Evolutionary conservation across 2,797 vertebrate genomes (phyloP).

Genomic region (Cygnus olor): DNA sequence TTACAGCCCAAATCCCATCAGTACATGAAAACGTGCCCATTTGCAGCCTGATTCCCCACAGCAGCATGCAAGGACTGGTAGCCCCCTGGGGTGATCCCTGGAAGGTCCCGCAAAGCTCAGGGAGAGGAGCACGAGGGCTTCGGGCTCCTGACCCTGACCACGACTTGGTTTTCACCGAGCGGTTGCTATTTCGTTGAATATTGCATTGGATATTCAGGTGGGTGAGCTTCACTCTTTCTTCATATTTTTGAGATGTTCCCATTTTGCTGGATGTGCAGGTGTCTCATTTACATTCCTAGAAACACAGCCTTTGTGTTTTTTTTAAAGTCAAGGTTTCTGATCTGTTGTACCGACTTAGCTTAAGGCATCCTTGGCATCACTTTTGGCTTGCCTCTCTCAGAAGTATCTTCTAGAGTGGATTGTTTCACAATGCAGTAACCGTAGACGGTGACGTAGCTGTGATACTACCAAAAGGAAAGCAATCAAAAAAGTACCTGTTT

Average conservation of each 20-base stretch:
- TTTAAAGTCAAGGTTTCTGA: constrained; percentile 61
- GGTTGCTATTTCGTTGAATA: background rate
- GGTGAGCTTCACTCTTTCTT: background rate
- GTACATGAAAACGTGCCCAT: background rate
- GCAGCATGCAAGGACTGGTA: background rate
- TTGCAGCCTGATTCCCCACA: background rate
- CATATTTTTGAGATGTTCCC: background rate
- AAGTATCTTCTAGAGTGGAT: constrained; percentile 21
- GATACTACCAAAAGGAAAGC: background rate
- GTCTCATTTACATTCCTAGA: constrained; percentile 65
- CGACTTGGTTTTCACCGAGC: background rate
- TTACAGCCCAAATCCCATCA: background rate
- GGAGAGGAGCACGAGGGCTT: fast-evolving
- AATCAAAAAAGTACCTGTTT: background rate
- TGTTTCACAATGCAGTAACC: background rate
- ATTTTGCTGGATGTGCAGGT: constrained; percentile 13
- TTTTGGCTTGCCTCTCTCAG: background rate
- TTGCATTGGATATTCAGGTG: background rate
- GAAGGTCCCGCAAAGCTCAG: background rate
- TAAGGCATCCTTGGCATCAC: constrained; percentile 39
- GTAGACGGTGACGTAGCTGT: background rate
- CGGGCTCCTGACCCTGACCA: background rate
- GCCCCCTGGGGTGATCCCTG: background rate
- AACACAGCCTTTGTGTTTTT: background rate
- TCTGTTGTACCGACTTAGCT: constrained; percentile 35